Conservation (phyloP, 2,888 invertebrate genomes). For the Lasioglossum morio region DNA sequence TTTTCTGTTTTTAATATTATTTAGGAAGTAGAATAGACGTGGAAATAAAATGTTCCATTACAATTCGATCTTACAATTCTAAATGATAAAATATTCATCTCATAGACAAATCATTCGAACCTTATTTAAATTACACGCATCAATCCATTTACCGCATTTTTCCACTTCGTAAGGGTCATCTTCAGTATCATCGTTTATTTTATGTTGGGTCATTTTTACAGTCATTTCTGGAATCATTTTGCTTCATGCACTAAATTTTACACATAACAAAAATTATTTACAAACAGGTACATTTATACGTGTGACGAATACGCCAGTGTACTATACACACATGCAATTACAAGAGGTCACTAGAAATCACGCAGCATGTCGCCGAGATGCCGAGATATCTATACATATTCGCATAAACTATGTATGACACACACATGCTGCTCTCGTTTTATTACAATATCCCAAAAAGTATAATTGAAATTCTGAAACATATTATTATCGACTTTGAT, state of each 20-base stretch:
- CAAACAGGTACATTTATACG: conserved; percentile 34
- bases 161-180: conserved; percentile 86
- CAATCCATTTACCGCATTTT: conserved; percentile 90
- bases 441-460: conserved; percentile 15
- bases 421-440: conserved; percentile 5
- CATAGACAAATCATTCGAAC: conserved; percentile 84
- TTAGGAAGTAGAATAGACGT: conserved; percentile 10
- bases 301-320: conserved; percentile 22
- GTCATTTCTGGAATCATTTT: conserved; percentile 38
- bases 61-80: conserved; percentile 25
- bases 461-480: conserved; percentile 26
- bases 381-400: not conserved
- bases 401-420: not conserved
- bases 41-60: conserved; percentile 15
- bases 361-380: conserved; percentile 9
- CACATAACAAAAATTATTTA: conserved; percentile 33
- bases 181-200: conserved; percentile 77
- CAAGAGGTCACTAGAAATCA: conserved; percentile 18
- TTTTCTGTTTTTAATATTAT: not conserved
- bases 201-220: conserved; percentile 11
- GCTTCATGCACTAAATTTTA: conserved; percentile 22
- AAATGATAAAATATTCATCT: conserved; percentile 19
- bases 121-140: conserved; percentile 87
- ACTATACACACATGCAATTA: conserved; percentile 28
- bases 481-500: conserved; percentile 2